Evolutionary conservation across 2,113 vertebrate genomes (phyloP).

Genomic region (Pheucticus melanocephalus): DNA sequence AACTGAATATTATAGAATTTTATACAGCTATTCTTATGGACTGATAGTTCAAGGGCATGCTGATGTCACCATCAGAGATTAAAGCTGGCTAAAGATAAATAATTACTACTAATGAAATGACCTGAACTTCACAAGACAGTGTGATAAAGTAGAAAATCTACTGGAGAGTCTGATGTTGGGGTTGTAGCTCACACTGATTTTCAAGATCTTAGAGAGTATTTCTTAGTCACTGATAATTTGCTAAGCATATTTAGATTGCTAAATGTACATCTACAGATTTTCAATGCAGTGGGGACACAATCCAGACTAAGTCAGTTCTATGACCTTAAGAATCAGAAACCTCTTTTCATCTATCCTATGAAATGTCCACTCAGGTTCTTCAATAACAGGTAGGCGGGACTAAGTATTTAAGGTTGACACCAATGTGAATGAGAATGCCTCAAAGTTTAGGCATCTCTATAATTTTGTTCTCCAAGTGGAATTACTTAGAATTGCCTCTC

Average conservation of each 20-base stretch:
- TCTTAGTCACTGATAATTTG: background rate
- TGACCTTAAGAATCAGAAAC: background rate
- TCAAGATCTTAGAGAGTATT: background rate
- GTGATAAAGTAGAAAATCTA: background rate
- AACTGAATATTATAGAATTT: background rate
- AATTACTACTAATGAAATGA: background rate
- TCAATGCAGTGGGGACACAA: background rate
- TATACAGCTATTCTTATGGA: background rate
- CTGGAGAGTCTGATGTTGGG: background rate
- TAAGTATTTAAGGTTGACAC: background rate
- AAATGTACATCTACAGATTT: background rate
- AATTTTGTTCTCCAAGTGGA: background rate
- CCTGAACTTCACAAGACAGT: background rate
- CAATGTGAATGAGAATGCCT: background rate
- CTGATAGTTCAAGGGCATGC: background rate
- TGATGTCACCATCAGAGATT: background rate
- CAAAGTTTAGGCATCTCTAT: background rate
- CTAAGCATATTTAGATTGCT: background rate
- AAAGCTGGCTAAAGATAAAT: background rate
- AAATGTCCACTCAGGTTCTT: background rate
- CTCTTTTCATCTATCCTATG: background rate
- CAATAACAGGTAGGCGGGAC: background rate
- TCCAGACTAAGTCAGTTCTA: background rate
- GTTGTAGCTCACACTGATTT: background rate
- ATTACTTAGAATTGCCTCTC: background rate